These are phyloP conservation scores for Melanocharis versteri DNA, from an alignment of 2,113 vertebrate genomes.

Conservation along the genomic window DNA sequence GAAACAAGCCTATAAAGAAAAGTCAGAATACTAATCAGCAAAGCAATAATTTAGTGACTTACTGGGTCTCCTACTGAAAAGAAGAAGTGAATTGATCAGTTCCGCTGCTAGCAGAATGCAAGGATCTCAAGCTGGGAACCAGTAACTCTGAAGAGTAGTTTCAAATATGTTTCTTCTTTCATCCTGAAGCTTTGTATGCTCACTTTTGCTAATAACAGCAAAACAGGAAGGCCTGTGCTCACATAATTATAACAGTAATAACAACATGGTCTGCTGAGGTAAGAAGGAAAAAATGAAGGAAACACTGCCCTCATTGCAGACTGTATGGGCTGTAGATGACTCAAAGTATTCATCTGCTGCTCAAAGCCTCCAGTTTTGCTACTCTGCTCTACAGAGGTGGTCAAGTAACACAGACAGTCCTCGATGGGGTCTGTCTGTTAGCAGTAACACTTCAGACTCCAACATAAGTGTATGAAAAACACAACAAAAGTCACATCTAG, in stretches of 20 bases:
- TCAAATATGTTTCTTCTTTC: neutral
- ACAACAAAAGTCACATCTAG: neutral
- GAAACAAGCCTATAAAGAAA: neutral
- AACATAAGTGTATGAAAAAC: neutral
- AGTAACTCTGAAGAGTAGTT: neutral
- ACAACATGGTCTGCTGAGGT: neutral
- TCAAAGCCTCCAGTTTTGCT: neutral
- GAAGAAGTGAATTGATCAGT: neutral
- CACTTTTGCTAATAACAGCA: neutral
- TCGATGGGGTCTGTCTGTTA: neutral
- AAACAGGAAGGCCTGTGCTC: neutral
- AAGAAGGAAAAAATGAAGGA: neutral
- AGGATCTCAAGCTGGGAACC: neutral
- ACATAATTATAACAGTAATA: neutral
- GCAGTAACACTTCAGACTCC: neutral
- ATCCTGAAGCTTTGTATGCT: neutral
- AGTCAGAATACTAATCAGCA: neutral
- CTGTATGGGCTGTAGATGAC: neutral
- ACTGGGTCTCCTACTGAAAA: neutral
- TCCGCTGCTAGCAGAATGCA: neutral
- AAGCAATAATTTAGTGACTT: neutral
- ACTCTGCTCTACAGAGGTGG: neutral
- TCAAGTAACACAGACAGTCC: neutral
- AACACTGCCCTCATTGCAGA: neutral
- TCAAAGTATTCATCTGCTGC: neutral